Conservation (phyloP, 2,888 invertebrate genomes). For the Chorisops tibialis region DNA sequence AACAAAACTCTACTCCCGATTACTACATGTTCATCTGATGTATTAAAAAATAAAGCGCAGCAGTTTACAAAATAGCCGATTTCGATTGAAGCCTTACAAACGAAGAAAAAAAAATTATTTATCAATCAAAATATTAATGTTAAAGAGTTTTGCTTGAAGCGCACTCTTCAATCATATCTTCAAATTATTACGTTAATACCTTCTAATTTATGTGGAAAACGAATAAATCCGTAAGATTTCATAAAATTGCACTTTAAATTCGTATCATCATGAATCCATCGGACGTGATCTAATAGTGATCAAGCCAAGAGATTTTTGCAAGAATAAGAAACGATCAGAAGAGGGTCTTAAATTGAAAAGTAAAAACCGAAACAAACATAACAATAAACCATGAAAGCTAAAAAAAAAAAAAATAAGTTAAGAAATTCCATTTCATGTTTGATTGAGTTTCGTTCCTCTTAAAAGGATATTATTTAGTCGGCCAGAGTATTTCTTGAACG, state of each 20-base stretch:
- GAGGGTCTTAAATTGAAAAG: not conserved
- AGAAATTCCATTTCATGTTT: constrained; percentile 4
- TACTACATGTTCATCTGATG: too few species aligned
- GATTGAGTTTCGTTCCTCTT: constrained; percentile 21
- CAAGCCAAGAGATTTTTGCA: not conserved
- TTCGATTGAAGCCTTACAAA: too few species aligned
- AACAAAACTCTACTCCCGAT: too few species aligned
- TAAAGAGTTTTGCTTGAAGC: too few species aligned
- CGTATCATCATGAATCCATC: constrained; percentile 25
- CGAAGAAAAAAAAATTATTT: too few species aligned
- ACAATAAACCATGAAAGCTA: constrained; percentile 1
- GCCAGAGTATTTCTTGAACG: not conserved
- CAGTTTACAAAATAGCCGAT: too few species aligned
- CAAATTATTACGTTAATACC: too few species aligned
- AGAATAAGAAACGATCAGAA: too few species aligned
- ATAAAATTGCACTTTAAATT: constrained; percentile 26
- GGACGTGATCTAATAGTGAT: constrained; percentile 26
- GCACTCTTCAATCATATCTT: too few species aligned
- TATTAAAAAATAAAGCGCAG: too few species aligned
- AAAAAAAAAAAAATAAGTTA: constrained; percentile 2
- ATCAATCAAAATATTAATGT: too few species aligned
- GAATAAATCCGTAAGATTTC: constrained; percentile 6
- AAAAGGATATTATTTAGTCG: constrained; percentile 24
- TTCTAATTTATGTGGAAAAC: constrained; percentile 9
- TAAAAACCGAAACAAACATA: constrained; percentile 1